phyloP scores from a whole-genome alignment of 2,888 invertebrate genomes.

The Acleris sparsana region DNA sequence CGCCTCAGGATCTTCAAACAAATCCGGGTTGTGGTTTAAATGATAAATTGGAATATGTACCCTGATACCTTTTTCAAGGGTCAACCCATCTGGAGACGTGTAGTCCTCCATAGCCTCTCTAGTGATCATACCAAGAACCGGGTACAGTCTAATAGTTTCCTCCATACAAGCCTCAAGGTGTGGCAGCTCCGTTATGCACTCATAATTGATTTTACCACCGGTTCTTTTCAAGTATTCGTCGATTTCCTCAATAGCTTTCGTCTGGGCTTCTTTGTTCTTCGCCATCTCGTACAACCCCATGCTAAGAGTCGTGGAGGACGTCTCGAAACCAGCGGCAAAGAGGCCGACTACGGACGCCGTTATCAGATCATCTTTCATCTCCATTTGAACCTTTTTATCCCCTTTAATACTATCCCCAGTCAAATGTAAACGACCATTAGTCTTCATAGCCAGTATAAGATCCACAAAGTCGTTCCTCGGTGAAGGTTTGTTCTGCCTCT shows the following conservation, averaged over 20 bases:
- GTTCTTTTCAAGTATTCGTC: slow-evolving; percentile 31
- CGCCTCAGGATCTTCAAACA: slow-evolving; percentile 38
- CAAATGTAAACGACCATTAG: slow-evolving; percentile 25
- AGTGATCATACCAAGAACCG: slow-evolving; percentile 29
- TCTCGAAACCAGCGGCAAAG: slow-evolving; percentile 40
- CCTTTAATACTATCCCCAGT: slow-evolving; percentile 15
- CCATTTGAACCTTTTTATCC: slow-evolving; percentile 26
- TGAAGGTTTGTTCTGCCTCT: slow-evolving; percentile 29
- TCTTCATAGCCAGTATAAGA: slow-evolving; percentile 33
- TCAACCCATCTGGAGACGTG: slow-evolving; percentile 34
- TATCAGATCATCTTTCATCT: slow-evolving; percentile 56
- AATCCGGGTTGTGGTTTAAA: slow-evolving; percentile 39
- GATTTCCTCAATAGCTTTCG: slow-evolving; percentile 31
- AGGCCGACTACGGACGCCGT: slow-evolving; percentile 75
- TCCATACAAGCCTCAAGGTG: slow-evolving; percentile 38
- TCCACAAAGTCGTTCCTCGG: slow-evolving; percentile 39
- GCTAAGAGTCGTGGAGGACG: slow-evolving; percentile 33
- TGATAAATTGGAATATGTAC: slow-evolving; percentile 40
- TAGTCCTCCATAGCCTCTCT: slow-evolving; percentile 34
- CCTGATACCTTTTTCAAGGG: slow-evolving; percentile 33
- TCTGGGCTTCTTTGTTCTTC: slow-evolving; percentile 36
- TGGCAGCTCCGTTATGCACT: slow-evolving; percentile 34
- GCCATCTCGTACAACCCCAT: slow-evolving; percentile 38
- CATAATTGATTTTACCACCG: slow-evolving; percentile 33
- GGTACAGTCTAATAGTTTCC: slow-evolving; percentile 38